Conservation (phyloP, 2,113 vertebrate species). For the Ciconia boyciana region DNA sequence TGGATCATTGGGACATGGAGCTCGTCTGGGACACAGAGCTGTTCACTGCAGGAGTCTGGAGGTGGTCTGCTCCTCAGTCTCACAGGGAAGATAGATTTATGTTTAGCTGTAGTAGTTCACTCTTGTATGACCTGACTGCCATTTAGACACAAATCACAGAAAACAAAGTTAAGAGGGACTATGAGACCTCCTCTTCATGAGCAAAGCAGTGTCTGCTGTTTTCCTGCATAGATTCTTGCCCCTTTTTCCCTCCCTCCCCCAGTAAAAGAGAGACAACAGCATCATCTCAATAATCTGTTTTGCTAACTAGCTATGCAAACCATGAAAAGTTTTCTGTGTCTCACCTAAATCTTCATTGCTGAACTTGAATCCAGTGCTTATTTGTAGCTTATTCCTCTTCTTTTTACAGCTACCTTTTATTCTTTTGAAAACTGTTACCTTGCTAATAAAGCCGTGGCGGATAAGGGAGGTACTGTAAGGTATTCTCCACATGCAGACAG, state of each 20-base stretch:
- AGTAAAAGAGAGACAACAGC: background rate
- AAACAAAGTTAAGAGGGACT: background rate
- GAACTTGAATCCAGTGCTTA: background rate
- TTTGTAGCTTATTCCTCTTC: background rate
- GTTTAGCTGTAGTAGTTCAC: background rate
- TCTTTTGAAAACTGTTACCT: background rate
- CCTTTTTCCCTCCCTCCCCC: background rate
- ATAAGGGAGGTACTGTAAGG: background rate
- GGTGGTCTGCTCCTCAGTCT: background rate
- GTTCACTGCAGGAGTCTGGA: background rate
- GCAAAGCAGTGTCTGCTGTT: background rate
- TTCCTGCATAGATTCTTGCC: background rate
- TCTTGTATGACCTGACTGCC: background rate
- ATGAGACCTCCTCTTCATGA: background rate
- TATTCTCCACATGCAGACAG: background rate
- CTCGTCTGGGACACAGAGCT: background rate
- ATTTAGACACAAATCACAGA: background rate
- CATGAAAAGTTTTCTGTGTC: background rate
- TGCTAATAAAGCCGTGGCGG: background rate
- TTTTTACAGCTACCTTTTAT: background rate
- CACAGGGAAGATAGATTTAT: background rate
- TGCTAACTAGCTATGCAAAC: background rate
- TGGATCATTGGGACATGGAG: background rate
- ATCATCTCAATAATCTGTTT: background rate
- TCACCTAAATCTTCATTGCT: background rate